phyloP scores from a whole-genome alignment of 2,888 invertebrate species.

The Lasioglossum zephyrum region DNA sequence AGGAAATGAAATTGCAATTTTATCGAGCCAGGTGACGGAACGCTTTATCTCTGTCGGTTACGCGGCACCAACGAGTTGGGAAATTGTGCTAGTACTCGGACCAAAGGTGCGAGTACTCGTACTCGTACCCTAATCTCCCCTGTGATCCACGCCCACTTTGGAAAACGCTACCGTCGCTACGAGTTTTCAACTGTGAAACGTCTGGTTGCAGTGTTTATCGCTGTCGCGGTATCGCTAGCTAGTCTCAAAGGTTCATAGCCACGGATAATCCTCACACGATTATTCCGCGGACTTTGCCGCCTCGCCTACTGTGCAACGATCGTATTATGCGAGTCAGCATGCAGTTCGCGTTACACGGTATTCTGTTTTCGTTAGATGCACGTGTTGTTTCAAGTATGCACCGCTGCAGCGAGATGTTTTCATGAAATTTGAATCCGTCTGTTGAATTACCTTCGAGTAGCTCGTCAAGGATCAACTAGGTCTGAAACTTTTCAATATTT shows the following conservation, averaged over 20 bases:
- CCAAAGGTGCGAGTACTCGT: not conserved
- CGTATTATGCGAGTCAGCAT: not conserved
- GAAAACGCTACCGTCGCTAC: not conserved
- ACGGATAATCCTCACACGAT: not conserved
- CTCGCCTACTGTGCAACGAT: not conserved
- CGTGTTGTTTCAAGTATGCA: not conserved
- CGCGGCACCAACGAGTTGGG: not conserved
- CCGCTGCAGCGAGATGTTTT: not conserved
- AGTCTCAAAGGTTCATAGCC: not conserved
- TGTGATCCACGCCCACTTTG: not conserved
- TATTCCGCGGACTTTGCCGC: not conserved
- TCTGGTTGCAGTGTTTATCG: not conserved
- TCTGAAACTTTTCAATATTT: not conserved
- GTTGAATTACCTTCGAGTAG: not conserved
- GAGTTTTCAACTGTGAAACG: not conserved
- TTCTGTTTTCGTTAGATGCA: not conserved
- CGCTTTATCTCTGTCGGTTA: conserved; percentile 2
- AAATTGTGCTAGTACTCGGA: not conserved
- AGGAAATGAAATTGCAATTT: conserved; percentile 9
- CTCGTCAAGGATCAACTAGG: not conserved
- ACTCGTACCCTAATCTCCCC: not conserved
- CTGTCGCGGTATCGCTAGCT: not conserved
- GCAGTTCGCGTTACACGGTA: conserved; percentile 2
- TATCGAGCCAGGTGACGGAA: not conserved
- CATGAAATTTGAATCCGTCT: not conserved